Conservation (phyloP, 2,113 vertebrate genomes). For the Elgaria multicarinata region DNA sequence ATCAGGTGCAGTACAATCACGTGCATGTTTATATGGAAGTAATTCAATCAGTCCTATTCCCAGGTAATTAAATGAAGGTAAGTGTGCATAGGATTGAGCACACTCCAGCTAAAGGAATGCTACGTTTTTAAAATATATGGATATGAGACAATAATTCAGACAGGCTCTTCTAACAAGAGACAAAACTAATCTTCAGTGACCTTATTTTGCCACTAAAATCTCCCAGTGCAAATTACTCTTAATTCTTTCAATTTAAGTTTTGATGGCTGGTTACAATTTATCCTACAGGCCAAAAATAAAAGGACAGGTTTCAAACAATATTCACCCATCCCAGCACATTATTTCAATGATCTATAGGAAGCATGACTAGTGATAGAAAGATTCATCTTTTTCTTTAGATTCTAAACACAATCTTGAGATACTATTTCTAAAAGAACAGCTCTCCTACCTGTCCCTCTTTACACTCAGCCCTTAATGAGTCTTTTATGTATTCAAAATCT, state of each 20-base stretch:
- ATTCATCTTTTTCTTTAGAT: too few relatives aligned
- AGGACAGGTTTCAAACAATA: background rate
- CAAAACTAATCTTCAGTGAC: background rate
- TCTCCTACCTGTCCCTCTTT: too few relatives aligned
- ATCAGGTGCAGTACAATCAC: background rate
- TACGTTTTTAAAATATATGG: background rate
- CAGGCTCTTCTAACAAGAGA: background rate
- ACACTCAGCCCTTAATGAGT: too few relatives aligned
- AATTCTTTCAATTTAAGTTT: background rate
- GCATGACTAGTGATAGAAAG: too few relatives aligned
- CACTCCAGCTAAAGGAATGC: background rate
- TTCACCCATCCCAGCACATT: background rate
- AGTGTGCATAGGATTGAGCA: background rate
- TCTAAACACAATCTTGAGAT: too few relatives aligned
- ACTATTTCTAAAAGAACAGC: too few relatives aligned
- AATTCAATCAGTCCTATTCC: background rate
- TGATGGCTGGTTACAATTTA: background rate
- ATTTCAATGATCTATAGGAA: background rate
- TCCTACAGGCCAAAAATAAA: background rate
- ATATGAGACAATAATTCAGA: background rate
- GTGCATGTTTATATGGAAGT: background rate
- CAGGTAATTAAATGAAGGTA: background rate
- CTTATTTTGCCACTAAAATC: background rate
- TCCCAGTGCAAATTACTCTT: background rate
- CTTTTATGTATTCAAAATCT: too few relatives aligned